Base-by-base conservation (phyloP, 2,888 invertebrate species). In the Chloroclysta siterata region DNA sequence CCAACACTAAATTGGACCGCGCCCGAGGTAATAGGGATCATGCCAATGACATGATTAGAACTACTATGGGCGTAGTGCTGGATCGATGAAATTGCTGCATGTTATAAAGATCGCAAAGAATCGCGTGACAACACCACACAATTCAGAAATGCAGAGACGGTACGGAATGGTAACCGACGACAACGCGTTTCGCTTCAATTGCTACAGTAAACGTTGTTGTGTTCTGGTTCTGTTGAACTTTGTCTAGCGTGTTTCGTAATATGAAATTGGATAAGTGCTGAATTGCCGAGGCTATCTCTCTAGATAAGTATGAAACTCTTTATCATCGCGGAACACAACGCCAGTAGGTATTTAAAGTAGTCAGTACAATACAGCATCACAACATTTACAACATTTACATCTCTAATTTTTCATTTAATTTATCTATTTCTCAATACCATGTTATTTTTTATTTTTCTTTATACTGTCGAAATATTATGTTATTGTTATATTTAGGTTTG, bases 81-180 rank as follows among this genome's bases (percentile, higher is more conserved):
- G 77, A 72, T 84, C 82, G 79, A 85, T 84, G 63, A 69, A 76
- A 78, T 71, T 66, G 66, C 65, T 73, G 73, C 76, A 74, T 75
- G 63, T 65, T 65, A 61, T 66, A 60, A 70, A 72, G 67, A 70
- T 68, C 57, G 56, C 55, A 68, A 75, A 76, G 64, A 68, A 74
- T 86, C 74, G 86, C 87, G 85, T 87, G 87, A 82, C 79, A 75
- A 61, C 63, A 62, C 70, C 57, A 58, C 73, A 81, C 81, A 80
- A 83, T 81, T 82, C 78, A 78, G 69, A n/a, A n/a, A 74, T 70
- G 69, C 74, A 78, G 87, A 80, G 85, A 87, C 84, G 85, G 87
- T 74, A 83, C 87, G 76, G 79, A 71, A 79, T 74, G 79, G 74
- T 71, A 76, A 81, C 78, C 73, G 71, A 77, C 69, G 70, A 71